Evolutionary conservation across 2,888 invertebrate species (phyloP).

Genomic region (Phortica okadai): DNA sequence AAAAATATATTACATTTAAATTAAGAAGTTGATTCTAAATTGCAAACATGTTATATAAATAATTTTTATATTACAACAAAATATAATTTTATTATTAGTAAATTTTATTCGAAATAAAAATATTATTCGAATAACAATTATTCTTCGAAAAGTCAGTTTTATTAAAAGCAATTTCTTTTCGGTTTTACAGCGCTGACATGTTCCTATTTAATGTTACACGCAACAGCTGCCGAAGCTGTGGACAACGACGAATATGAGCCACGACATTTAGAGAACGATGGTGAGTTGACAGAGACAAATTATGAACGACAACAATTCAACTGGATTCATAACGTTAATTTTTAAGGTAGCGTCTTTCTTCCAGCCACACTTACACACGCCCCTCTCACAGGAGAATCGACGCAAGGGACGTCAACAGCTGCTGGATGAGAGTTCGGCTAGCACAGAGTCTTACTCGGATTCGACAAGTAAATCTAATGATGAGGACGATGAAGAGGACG

Average conservation of each 20-base stretch:
- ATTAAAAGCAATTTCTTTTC: neutral
- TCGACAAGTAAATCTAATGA: conserved; percentile 44
- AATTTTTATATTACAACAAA: too few relatives aligned
- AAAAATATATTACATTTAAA: too few relatives aligned
- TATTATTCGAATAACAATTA: too few relatives aligned
- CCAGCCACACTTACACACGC: conserved; percentile 71
- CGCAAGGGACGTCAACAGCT: conserved; percentile 50
- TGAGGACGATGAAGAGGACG: conserved; percentile 53
- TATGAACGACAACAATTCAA: conserved; percentile 29
- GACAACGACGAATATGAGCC: conserved; percentile 63
- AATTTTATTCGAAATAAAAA: too few relatives aligned
- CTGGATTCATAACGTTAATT: conserved; percentile 65
- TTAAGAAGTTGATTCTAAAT: too few relatives aligned
- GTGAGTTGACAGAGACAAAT: conserved; percentile 55
- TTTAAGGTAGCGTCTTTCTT: conserved; percentile 77
- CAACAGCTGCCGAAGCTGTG: conserved; percentile 29
- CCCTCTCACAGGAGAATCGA: conserved; percentile 55
- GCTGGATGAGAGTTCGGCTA: conserved; percentile 41
- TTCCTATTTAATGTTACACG: conserved; percentile 18
- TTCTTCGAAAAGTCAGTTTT: too few relatives aligned
- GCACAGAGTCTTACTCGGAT: conserved; percentile 45
- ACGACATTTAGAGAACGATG: conserved; percentile 66
- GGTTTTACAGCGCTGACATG: conserved; percentile 38
- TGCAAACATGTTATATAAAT: too few relatives aligned
- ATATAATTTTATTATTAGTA: too few relatives aligned